These are phyloP conservation scores for Tragelaphus oryx DNA, from an alignment of 2,797 vertebrate species.

Conservation along the genomic window DNA sequence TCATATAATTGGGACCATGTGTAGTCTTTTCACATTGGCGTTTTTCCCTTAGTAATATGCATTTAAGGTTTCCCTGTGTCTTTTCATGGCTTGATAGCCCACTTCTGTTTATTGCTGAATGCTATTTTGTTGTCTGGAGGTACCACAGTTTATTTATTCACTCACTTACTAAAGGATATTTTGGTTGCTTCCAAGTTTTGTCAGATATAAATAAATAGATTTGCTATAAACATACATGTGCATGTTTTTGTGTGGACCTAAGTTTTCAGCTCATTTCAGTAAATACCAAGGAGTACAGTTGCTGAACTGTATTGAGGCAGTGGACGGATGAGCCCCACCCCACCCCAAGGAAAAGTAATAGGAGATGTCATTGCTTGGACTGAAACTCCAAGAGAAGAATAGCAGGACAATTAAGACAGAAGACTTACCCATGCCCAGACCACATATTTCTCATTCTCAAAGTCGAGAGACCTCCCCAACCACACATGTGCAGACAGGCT, in stretches of 20 bases:
- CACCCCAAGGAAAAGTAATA: not conserved
- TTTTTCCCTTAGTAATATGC: not conserved
- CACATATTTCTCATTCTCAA: not conserved
- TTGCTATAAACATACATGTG: not conserved
- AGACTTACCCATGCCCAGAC: not conserved
- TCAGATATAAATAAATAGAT: not conserved
- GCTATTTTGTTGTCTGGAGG: not conserved
- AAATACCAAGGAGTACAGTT: not conserved
- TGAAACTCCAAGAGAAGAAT: not conserved
- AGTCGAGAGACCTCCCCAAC: not conserved
- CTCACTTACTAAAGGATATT: not conserved
- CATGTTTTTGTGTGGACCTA: not conserved
- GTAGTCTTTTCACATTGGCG: not conserved
- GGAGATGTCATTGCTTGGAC: not conserved
- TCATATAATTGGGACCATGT: not conserved
- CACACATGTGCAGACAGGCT: not conserved
- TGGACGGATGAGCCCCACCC: not conserved
- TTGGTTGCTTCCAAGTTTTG: slow-evolving; percentile 28
- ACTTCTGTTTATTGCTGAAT: not conserved
- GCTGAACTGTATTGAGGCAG: not conserved
- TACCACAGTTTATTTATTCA: slow-evolving; percentile 22
- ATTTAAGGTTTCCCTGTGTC: not conserved
- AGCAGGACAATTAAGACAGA: not conserved
- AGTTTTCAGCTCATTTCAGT: slow-evolving; percentile 2
- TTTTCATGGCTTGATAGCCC: not conserved